A percentile compares a stretch with the other conserved stretches of the same genome.
phyloP scores from a whole-genome alignment of 1,140 invertebrate species.

The Drosophila carrolli region DNA sequence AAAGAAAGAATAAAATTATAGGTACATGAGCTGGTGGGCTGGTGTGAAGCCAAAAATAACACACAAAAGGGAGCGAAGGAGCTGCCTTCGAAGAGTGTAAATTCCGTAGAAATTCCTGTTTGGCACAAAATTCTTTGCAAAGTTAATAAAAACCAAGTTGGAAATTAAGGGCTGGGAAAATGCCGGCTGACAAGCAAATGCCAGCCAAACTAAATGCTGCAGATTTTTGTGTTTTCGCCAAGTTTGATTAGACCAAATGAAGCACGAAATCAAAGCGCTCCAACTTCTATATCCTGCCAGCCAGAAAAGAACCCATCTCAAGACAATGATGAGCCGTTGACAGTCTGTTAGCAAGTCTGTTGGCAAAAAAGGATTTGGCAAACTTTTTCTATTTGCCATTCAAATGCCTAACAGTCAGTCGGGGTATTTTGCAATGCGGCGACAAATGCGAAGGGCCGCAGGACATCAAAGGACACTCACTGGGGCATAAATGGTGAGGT shows the following conservation, averaged over 20 bases:
- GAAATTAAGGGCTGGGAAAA: conserved; percentile 21
- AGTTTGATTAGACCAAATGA: conserved; percentile 80
- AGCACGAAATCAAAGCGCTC: conserved; percentile 75
- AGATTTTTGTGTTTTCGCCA: conserved; percentile 36
- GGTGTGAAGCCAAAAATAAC: conserved; percentile 54
- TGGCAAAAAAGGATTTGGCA: conserved; percentile 52
- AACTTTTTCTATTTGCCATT: conserved; percentile 72
- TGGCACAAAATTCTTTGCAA: conserved; percentile 66
- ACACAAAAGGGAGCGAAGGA: conserved; percentile 25
- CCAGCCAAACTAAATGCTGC: conserved; percentile 56
- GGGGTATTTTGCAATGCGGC: conserved; percentile 7
- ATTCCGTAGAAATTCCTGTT: conserved; percentile 70
- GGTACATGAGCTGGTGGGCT: conserved; percentile 15
- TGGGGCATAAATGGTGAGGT: background rate
- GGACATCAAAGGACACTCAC: conserved; percentile 46
- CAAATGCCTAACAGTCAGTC: conserved; percentile 52
- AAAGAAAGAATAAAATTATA: conserved; percentile 49
- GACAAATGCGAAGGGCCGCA: conserved; percentile 15
- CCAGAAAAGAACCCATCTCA: conserved; percentile 46
- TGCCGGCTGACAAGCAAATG: conserved; percentile 59
- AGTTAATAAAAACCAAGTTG: conserved; percentile 58
- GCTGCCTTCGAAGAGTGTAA: conserved; percentile 55
- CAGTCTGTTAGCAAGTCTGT: conserved; percentile 60
- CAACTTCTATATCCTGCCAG: conserved; percentile 1
- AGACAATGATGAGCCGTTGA: conserved; percentile 68